These are phyloP conservation scores for Dolichallabes microphthalmus DNA, from an alignment of 2,113 vertebrate genomes.

Conservation along the genomic window DNA sequence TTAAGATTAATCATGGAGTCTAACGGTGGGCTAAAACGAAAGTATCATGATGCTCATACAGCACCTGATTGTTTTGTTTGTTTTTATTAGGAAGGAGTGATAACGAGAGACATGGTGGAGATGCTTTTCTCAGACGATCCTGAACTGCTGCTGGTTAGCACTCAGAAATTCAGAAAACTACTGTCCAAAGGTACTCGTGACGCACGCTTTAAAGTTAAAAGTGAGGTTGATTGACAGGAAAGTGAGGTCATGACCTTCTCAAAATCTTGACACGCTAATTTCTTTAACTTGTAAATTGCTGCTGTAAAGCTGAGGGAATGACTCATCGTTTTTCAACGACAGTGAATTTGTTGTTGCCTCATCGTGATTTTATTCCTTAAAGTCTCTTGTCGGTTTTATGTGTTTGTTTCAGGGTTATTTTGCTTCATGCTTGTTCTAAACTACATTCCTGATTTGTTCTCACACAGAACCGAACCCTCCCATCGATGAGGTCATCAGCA, in stretches of 20 bases:
- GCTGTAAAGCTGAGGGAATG: not conserved
- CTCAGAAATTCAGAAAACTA: constrained; percentile 96
- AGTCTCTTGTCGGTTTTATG: not conserved
- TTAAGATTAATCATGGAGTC: not conserved
- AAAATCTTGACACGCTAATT: not conserved
- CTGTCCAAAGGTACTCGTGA: constrained; percentile 89
- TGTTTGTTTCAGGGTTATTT: not conserved
- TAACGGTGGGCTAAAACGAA: not conserved
- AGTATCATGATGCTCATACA: not conserved
- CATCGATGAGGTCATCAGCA: constrained; percentile 97
- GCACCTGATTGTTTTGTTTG: not conserved
- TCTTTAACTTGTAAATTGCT: not conserved
- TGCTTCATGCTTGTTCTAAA: not conserved
- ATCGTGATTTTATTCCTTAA: not conserved
- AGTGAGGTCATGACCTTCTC: not conserved
- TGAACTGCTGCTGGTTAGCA: constrained; percentile 90
- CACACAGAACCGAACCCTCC: constrained; percentile 92
- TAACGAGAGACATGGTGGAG: constrained; percentile 95
- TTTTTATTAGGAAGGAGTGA: constrained; percentile 89
- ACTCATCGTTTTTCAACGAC: not conserved
- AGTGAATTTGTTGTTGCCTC: not conserved
- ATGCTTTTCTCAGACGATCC: constrained; percentile 97
- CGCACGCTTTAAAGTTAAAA: too few species aligned
- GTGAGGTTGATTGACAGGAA: not conserved
- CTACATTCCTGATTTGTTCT: constrained; percentile 12